Evolutionary conservation across 2,113 vertebrate genomes (phyloP).

Genomic region (Sorex araneus): DNA sequence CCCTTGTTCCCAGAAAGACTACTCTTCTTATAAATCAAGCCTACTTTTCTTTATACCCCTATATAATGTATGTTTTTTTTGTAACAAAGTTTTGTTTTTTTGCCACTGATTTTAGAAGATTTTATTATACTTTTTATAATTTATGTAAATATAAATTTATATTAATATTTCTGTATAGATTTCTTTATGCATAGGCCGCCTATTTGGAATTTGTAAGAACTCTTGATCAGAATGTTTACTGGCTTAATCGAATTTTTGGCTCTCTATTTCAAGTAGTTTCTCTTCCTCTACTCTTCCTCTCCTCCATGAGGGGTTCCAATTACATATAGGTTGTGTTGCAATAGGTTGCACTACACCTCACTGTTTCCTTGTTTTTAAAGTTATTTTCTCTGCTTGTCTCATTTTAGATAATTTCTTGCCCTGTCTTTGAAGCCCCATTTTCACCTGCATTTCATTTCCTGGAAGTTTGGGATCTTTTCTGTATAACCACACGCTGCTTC

Average conservation of each 20-base stretch:
- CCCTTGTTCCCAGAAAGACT: neutral
- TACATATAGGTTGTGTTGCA: neutral
- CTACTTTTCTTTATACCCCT: neutral
- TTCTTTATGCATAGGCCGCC: neutral
- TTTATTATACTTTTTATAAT: neutral
- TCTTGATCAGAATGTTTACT: neutral
- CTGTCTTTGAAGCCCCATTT: neutral
- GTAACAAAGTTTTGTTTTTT: neutral
- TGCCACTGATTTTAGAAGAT: neutral
- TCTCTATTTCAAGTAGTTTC: neutral
- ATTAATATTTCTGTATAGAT: neutral
- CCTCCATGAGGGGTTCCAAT: neutral
- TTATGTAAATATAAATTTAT: too few relatives aligned
- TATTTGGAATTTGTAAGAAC: neutral
- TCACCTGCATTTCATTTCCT: neutral
- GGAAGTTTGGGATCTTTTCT: neutral
- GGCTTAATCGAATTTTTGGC: neutral
- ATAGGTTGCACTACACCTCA: neutral
- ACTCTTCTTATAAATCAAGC: neutral
- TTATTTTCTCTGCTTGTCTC: neutral
- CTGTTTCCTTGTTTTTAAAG: neutral
- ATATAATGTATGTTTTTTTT: neutral
- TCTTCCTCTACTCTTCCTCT: rapidly evolving
- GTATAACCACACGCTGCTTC: neutral
- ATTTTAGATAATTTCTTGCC: neutral